Evolutionary conservation across 2,113 vertebrate species (phyloP).

Genomic region (Menidia beryllina): DNA sequence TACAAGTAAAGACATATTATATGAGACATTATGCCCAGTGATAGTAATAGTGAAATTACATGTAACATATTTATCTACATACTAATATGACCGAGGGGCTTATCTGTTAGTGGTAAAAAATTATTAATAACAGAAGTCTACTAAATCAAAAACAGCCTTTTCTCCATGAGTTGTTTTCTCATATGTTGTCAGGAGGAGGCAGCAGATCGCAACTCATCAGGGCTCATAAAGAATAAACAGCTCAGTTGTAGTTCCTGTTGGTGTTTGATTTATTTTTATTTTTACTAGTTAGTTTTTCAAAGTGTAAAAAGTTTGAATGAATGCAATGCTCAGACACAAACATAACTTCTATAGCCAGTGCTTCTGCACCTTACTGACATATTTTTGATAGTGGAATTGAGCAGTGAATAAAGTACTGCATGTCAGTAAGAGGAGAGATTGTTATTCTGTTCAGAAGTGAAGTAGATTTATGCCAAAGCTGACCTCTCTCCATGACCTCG

Average conservation of each 20-base stretch:
- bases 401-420: neutral
- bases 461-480: neutral
- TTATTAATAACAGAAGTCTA: no score
- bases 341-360: accelerated
- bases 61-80: no score
- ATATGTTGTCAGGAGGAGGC: conserved; percentile 54
- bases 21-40: no score
- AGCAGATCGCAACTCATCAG: conserved; percentile 51
- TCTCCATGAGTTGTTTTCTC: neutral
- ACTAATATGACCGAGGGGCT: no score
- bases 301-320: neutral
- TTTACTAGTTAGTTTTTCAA: neutral
- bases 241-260: neutral
- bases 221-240: neutral
- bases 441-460: neutral
- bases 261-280: neutral
- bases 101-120: no score
- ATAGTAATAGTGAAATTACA: neutral
- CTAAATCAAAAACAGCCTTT: no score
- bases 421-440: neutral
- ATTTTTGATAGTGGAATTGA: neutral
- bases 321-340: neutral
- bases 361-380: neutral
- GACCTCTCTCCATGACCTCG: conserved; percentile 3
- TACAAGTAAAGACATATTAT: no score